Evolutionary conservation across 2,113 vertebrate genomes (phyloP), one percentile per base, ranked within the genome.

Genomic region (Eonycteris spelaea): DNA sequence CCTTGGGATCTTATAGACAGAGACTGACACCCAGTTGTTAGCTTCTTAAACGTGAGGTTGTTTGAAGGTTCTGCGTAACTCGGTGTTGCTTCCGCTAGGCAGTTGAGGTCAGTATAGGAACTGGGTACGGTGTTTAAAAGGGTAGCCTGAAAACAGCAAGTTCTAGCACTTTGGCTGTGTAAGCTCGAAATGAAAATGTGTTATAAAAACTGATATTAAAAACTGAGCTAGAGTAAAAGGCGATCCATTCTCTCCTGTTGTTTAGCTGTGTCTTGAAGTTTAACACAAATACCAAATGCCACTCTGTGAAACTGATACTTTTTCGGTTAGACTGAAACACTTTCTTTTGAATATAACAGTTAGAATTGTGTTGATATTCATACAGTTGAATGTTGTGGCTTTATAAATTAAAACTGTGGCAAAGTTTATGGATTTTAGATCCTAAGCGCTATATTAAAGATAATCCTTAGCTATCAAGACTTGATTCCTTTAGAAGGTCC

Each of bases 391-490:
- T 84, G 57, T 51, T 86, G 21, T 77, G 55, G 28, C 15, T 86
- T 9, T 88, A 75, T 82, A 65, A 74, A 73, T 75, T 43, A 92
- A 48, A 86, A 59, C 40, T 0, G 11, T 48, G 14, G 51, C 28
- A 28, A 88, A 43, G 24, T 61, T 57, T 79, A 40, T 84, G n/a
- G 57, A 80, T 86, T 94, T 95, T 92, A 92, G 79, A 55, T 63
- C n/a, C 61, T 75, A n/a, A 63, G 24, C 75, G 38, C 63, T 90
- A 0, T 51, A 38, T 70, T 95, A 71, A 91, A 59, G 57, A 26
- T 83, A 40, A 28, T 70, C 73, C 55, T 89, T 87, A 45, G 14
- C 30, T 57, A 22, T 65, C 38, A 94, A 91, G 40, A 80, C 35
- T 45, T 89, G 57, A 55, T 95, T 71, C 33, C 55, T 86, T 78